A percentile compares a stretch with the other conserved stretches of the same genome.
Evolutionary conservation across 2,888 invertebrate genomes (phyloP).

Genomic region (Drosophila engyochracea): DNA sequence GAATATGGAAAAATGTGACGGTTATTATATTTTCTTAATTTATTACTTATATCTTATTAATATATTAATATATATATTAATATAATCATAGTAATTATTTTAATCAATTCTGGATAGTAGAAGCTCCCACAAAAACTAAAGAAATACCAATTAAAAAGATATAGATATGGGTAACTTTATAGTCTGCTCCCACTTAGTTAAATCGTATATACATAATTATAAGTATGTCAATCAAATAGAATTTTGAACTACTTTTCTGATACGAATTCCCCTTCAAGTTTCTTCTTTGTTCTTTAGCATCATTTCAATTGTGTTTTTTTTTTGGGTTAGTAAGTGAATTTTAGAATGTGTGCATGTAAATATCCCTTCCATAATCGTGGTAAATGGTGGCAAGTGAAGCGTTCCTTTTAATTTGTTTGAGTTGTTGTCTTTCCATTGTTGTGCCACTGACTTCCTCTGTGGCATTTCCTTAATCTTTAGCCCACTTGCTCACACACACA

Average conservation of each 20-base stretch:
- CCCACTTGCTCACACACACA: slow-evolving; percentile 37
- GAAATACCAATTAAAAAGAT: neutral
- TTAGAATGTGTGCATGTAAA: slow-evolving; percentile 4
- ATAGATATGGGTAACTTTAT: neutral
- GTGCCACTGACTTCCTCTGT: slow-evolving; percentile 54
- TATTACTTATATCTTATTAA: neutral
- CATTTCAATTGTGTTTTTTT: slow-evolving; percentile 24
- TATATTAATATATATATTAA: too few relatives aligned
- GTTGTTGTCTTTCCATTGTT: slow-evolving; percentile 35
- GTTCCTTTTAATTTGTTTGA: slow-evolving; percentile 31
- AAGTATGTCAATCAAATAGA: neutral
- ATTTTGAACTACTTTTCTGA: neutral
- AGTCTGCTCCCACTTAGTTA: neutral
- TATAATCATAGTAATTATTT: neutral
- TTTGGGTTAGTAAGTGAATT: slow-evolving; percentile 3
- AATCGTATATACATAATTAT: neutral
- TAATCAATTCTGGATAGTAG: neutral
- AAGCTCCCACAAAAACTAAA: neutral
- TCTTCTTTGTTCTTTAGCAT: slow-evolving; percentile 13
- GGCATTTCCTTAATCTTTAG: slow-evolving; percentile 66
- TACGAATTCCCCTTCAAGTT: neutral
- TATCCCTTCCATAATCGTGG: slow-evolving; percentile 38
- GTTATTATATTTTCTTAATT: neutral
- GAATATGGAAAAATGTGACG: neutral
- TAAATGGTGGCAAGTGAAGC: slow-evolving; percentile 41